Percentiles rank a stretch among this genome's conserved stretches.
Evolutionary conservation across 2,113 vertebrate species (phyloP).

Genomic region (Bungarus multicinctus): DNA sequence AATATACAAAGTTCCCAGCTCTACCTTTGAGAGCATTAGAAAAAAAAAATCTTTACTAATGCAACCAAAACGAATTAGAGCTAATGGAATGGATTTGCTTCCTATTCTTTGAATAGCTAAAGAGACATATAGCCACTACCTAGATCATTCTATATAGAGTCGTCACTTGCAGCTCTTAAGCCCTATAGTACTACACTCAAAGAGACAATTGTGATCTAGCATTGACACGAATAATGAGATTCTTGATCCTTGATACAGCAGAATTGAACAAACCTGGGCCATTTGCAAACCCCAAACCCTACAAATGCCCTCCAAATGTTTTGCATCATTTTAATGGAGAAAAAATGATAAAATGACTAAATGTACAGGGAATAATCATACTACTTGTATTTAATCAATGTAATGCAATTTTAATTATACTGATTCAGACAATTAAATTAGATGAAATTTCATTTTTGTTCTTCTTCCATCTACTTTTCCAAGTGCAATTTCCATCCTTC

Average conservation of each 20-base stretch:
- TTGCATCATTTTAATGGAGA: not conserved
- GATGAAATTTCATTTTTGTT: not conserved
- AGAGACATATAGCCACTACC: not conserved
- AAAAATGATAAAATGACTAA: not conserved
- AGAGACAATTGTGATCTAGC: not conserved
- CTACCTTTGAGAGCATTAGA: not conserved
- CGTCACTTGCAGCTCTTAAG: not conserved
- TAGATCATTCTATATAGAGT: not conserved
- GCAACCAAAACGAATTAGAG: not conserved
- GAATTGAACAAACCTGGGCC: not conserved
- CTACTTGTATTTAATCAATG: not conserved
- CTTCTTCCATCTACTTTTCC: not conserved
- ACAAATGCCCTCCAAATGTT: not conserved
- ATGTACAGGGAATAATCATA: not conserved
- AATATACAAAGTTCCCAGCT: not conserved
- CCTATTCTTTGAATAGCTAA: constrained; percentile 19
- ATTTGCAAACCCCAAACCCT: not conserved
- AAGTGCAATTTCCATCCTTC: not conserved
- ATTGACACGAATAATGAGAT: not conserved
- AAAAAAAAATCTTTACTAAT: constrained; percentile 2
- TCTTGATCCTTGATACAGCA: not conserved
- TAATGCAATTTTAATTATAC: not conserved
- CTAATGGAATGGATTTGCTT: not conserved
- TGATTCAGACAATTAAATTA: not conserved
- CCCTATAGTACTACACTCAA: not conserved